These are phyloP conservation scores for Philypnodon macrostomus DNA, from an alignment of 2,797 vertebrate genomes.

Conservation along the genomic window DNA sequence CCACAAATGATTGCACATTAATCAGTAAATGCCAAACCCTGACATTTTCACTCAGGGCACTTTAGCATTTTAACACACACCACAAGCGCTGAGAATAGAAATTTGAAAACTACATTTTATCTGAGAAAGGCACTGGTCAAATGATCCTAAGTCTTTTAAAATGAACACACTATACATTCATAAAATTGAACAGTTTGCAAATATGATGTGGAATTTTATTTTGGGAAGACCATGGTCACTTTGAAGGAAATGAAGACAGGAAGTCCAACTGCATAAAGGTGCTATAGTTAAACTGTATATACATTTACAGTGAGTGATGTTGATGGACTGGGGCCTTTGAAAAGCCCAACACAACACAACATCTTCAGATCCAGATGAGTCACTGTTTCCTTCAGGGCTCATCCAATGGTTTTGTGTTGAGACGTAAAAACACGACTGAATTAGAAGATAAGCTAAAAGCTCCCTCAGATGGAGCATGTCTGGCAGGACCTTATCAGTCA, in stretches of 20 bases:
- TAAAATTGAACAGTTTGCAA: too few relatives aligned
- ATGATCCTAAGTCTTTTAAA: too few relatives aligned
- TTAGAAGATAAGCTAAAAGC: conserved; percentile 9
- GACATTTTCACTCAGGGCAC: conserved; percentile 1
- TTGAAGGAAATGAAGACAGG: too few relatives aligned
- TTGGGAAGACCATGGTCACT: too few relatives aligned
- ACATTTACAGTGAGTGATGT: not conserved
- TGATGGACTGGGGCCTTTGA: not conserved
- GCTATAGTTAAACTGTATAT: too few relatives aligned
- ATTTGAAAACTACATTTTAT: too few relatives aligned
- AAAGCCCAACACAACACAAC: not conserved
- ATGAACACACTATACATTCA: too few relatives aligned
- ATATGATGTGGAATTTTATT: too few relatives aligned
- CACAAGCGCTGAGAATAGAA: too few relatives aligned
- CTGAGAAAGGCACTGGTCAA: too few relatives aligned
- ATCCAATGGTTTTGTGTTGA: conserved; percentile 5
- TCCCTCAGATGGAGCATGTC: conserved; percentile 3
- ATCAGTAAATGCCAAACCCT: not conserved
- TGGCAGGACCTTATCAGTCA: conserved; percentile 20
- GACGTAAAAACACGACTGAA: conserved; percentile 9
- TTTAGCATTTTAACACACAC: too few relatives aligned
- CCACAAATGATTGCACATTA: not conserved
- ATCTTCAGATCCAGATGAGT: not conserved
- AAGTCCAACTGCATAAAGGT: too few relatives aligned
- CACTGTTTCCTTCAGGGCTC: conserved; percentile 2